These are phyloP conservation scores for Aplocera efformata DNA, from an alignment of 2,888 invertebrate genomes.

Conservation along the genomic window DNA sequence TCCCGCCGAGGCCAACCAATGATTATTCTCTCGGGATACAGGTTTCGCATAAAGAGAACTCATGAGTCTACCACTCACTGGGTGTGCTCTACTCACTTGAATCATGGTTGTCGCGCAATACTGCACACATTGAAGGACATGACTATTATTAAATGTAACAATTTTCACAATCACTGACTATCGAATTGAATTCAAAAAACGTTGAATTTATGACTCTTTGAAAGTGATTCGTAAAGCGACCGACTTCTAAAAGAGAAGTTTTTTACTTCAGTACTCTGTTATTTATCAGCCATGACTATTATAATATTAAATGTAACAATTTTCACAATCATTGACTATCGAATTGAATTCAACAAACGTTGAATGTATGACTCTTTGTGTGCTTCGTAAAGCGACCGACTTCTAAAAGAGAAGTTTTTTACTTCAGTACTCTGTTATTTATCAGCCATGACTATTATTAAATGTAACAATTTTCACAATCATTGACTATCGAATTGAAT, in stretches of 20 bases:
- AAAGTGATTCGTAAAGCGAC: too few species aligned
- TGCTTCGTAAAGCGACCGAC: too few species aligned
- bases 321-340: constrained; percentile 3
- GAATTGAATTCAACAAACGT: too few species aligned
- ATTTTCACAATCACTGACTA: constrained; percentile 4
- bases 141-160: constrained; percentile 3
- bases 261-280: too few species aligned
- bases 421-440: too few species aligned
- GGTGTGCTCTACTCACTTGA: neutral
- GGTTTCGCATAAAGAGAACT: constrained; percentile 12
- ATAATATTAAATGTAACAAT: constrained; percentile 2
- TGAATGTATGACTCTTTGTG: too few species aligned
- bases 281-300: too few species aligned
- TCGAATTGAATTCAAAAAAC: too few species aligned
- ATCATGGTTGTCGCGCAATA: neutral
- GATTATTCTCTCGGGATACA: constrained; percentile 10
- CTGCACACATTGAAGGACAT: constrained; percentile 1
- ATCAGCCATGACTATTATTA: constrained; percentile 1
- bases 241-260: too few species aligned
- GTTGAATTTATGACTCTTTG: too few species aligned
- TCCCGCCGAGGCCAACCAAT: neutral
- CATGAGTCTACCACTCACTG: neutral
- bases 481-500: neutral
- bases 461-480: constrained; percentile 5
- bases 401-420: too few species aligned